phyloP scores from a whole-genome alignment of 2,888 invertebrate genomes.

The Hololepta plana region DNA sequence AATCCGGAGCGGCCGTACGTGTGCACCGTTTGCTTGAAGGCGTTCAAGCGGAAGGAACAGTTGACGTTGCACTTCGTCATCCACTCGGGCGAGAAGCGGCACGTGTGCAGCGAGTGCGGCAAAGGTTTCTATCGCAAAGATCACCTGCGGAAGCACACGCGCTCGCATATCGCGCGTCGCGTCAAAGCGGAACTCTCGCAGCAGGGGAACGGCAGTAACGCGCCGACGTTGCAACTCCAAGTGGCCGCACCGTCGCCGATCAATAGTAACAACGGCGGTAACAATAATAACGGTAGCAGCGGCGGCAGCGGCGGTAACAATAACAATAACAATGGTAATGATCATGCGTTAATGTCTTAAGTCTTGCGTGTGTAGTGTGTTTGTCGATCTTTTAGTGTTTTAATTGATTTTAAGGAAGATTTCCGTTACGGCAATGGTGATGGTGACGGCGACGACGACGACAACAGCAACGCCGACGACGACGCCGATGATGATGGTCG shows the following conservation, averaged over 20 bases:
- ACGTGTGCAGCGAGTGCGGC: slow-evolving; percentile 73
- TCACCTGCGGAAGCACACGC: slow-evolving; percentile 68
- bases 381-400: no score
- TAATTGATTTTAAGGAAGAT: no score
- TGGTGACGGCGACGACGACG: no score
- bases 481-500: no score
- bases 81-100: slow-evolving; percentile 76
- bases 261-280: slow-evolving; percentile 11
- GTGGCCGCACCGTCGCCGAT: slow-evolving; percentile 25
- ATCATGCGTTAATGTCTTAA: no score
- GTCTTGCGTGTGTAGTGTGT: no score
- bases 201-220: slow-evolving; percentile 26
- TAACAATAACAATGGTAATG: no score
- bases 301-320: no score
- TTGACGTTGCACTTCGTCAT: slow-evolving; percentile 77
- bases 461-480: no score
- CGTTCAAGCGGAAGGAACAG: slow-evolving; percentile 79
- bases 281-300: no score
- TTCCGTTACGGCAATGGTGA: no score
- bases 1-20: slow-evolving; percentile 79
- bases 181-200: slow-evolving; percentile 72
- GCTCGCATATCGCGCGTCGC: slow-evolving; percentile 67
- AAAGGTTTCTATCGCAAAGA: slow-evolving; percentile 82
- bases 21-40: slow-evolving; percentile 73
- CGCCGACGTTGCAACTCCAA: slow-evolving; percentile 21